Conservation (phyloP, 1,140 invertebrate genomes). For the Cydia pomonella region DNA sequence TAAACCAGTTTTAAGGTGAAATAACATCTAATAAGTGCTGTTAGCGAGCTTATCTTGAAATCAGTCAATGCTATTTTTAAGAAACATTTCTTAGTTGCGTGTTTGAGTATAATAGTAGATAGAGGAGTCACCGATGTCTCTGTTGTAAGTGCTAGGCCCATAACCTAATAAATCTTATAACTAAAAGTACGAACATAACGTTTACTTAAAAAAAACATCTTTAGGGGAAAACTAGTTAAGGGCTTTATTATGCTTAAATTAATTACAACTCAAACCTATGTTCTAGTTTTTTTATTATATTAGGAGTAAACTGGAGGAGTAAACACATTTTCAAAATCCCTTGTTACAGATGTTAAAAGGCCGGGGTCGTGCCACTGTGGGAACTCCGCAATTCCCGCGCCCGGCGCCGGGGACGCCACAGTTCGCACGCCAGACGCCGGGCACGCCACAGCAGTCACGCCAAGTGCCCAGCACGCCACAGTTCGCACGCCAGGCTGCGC, state of each 20-base stretch:
- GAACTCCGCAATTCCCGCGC: constrained; percentile 26
- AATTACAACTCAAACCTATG: too few species aligned
- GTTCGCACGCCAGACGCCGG: constrained; percentile 32
- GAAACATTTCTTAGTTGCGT: not conserved
- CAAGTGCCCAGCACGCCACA: constrained; percentile 34
- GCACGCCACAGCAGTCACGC: constrained; percentile 40
- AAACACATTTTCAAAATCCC: too few species aligned
- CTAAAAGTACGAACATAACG: too few species aligned
- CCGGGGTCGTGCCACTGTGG: constrained; percentile 57
- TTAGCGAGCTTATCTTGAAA: not conserved
- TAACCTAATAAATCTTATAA: not conserved
- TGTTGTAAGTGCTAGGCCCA: not conserved
- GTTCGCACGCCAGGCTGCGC: constrained; percentile 36
- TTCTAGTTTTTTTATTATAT: too few species aligned
- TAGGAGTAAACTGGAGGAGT: too few species aligned
- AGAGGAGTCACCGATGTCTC: not conserved
- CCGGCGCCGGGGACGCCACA: constrained; percentile 15
- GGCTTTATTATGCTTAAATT: too few species aligned
- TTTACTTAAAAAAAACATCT: too few species aligned
- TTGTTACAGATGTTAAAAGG: constrained; percentile 62
- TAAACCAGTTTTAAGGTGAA: not conserved
- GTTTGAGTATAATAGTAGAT: not conserved
- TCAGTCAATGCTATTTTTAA: not conserved
- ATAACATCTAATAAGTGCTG: not conserved
- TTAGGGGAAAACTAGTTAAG: too few species aligned